Base-by-base conservation (phyloP, 35 echinoderm and acorn worm species). In the Heliocidaris tuberculata region DNA sequence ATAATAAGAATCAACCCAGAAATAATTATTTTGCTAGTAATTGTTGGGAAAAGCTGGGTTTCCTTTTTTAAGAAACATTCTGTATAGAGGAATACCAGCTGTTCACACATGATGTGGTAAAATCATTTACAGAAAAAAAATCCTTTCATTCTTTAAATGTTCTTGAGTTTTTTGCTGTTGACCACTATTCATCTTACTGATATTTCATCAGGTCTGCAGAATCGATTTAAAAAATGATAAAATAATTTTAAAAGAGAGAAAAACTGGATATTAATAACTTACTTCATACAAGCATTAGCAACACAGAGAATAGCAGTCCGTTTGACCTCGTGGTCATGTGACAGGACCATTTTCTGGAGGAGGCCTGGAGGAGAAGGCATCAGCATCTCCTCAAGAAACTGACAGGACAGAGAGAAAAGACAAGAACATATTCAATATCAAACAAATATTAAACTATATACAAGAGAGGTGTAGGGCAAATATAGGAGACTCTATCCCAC, bases 201-300 rank as follows among this genome's bases (percentile, higher is more conserved):
- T 42, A 42, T n/a, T 56, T 78, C 65, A 27, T 19, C 65, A 78
- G 27, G 21, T 78, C 27, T 78, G 21, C 7, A n/a, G 6, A 78
- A n/a, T n/a, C 65, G 7, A 27, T 4, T 78, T 70, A 21, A n/a
- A 78, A n/a, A 6, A 78, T 78, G 5, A 78, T 78, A 9, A n/a
- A 78, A 78, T n/a, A 21, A 27, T 27, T 8, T 7, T n/a, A n/a
- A 78, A n/a, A 29, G 7, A n/a, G 65, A 6, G 27, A 17, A n/a
- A 27, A 27, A 78, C 27, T 56, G 10, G 52, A 9, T 21, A 78
- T 78, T 78, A 15, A 78, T 78, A 7, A 60, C 96, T 95, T 90
- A 99, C 98, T 88, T 96, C 98, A 99, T 99, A 93, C 98, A 99
- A 29, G 97, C 60, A 93, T 99, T 99, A n/a, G 97, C 98, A 88